These are phyloP conservation scores for Arrhamphus sclerolepis DNA, from an alignment of 2,797 vertebrate species.

Conservation along the genomic window DNA sequence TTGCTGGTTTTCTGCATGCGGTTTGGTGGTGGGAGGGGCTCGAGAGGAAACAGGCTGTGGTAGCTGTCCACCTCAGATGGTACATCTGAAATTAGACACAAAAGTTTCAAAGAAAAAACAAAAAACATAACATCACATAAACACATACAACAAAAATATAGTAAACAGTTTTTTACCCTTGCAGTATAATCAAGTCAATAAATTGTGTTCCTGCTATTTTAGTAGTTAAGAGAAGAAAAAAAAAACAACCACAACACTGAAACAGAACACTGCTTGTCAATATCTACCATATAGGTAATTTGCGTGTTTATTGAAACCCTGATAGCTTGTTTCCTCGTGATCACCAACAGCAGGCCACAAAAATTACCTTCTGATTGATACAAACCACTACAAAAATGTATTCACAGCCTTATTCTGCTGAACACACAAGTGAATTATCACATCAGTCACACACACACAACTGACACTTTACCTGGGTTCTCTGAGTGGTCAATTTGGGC, in stretches of 20 bases:
- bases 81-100: slow-evolving; percentile 81
- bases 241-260: too few relatives aligned
- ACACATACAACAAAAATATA: too few relatives aligned
- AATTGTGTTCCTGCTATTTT: too few relatives aligned
- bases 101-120: background rate
- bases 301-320: too few relatives aligned
- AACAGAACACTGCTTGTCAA: too few relatives aligned
- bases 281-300: too few relatives aligned
- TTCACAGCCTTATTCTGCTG: slow-evolving; percentile 1
- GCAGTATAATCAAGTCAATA: too few relatives aligned
- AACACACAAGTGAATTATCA: background rate
- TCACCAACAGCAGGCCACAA: too few relatives aligned
- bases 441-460: background rate
- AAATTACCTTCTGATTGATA: too few relatives aligned
- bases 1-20: slow-evolving; percentile 99
- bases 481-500: slow-evolving; percentile 98
- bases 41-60: slow-evolving; percentile 97
- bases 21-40: slow-evolving; percentile 94
- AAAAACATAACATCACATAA: background rate
- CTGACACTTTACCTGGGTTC: slow-evolving; percentile 87
- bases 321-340: too few relatives aligned
- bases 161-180: too few relatives aligned
- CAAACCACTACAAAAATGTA: background rate
- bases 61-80: slow-evolving; percentile 98
- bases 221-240: too few relatives aligned